Base-by-base conservation (phyloP, 2,113 vertebrate species). In the Pollachius pollachius region DNA sequence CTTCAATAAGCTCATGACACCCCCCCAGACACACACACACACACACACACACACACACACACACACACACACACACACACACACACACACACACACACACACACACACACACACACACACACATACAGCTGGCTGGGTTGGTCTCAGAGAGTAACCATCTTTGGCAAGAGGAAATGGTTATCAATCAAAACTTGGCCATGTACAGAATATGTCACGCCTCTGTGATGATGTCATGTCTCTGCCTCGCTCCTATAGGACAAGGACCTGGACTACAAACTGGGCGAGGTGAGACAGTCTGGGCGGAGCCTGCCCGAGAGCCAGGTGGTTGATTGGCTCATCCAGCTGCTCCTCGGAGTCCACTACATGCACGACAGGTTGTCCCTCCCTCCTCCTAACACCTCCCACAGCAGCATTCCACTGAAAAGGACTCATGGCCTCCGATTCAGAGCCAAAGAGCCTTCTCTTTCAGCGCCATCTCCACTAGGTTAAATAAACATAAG, bases 361-460 rank as follows among this genome's bases (percentile, higher is more conserved):
- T 96, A 96, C 52, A 94, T 96, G 89, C 94, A 95, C 56, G 90
- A 93, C 76, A 95, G 94, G 95, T 96, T 8, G 1, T 41, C 37
- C 5, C 27, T 4, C 27, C 2, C 9, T 41, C 37, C 9, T 41
- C 3, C 11, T 41, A 41, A 6, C 11, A 11, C 37, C 37, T 41
- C 37, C 9, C 11, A 41, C 2, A 41, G 6, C 37, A 41, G 37
- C 6, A 7, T 4, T 7, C 34, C 34, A 37, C 34, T 37, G 34
- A 37, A 37, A 37, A 37, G 7, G n/a, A 4, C 27, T 27, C 27
- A 27, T 27, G 2, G 27, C 27, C 27, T 27, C 27, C 27, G 27
- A 27, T 27, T n/a, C n/a, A n/a, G n/a, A n/a, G n/a, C n/a, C n/a
- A n/a, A n/a, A n/a, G n/a, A n/a, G n/a, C n/a, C n/a, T n/a, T n/a